These are phyloP conservation scores for Tridacna gigas DNA, from an alignment of 2,888 invertebrate species.

Conservation along the genomic window DNA sequence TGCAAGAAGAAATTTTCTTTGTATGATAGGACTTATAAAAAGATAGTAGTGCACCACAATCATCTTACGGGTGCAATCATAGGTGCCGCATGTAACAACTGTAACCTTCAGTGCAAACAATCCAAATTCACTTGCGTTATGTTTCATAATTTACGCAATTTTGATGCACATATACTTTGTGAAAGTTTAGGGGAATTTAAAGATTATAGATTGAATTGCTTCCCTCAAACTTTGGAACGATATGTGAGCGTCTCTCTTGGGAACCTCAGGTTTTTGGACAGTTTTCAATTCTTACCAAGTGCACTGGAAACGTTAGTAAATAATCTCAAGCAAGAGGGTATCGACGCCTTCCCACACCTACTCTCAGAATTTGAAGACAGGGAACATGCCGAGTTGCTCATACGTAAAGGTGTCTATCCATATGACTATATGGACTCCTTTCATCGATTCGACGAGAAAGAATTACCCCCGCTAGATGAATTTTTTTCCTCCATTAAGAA, in stretches of 20 bases:
- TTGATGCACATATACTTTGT: conserved; percentile 45
- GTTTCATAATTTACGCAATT: conserved; percentile 43
- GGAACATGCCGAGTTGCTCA: conserved; percentile 13
- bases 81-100: conserved; percentile 36
- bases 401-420: conserved; percentile 35
- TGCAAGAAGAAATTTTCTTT: conserved; percentile 40
- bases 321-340: conserved; percentile 46
- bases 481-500: conserved; percentile 37
- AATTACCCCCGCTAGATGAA: conserved; percentile 20
- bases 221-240: conserved; percentile 46
- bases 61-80: conserved; percentile 44
- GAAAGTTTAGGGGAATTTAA: conserved; percentile 35
- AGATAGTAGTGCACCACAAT: conserved; percentile 40
- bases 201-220: conserved; percentile 25
- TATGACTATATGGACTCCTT: conserved; percentile 37
- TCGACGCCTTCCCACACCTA: conserved; percentile 43
- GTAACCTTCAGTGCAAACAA: conserved; percentile 39
- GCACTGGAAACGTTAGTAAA: conserved; percentile 40
- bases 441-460: conserved; percentile 20
- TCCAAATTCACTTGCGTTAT: conserved; percentile 38
- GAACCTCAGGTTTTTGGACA: conserved; percentile 52
- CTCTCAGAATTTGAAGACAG: conserved; percentile 16
- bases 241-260: conserved; percentile 54
- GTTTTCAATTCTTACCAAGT: conserved; percentile 46
- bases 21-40: conserved; percentile 32